Conservation (phyloP, 1,140 invertebrate genomes). For the Bombus breviceps region DNA sequence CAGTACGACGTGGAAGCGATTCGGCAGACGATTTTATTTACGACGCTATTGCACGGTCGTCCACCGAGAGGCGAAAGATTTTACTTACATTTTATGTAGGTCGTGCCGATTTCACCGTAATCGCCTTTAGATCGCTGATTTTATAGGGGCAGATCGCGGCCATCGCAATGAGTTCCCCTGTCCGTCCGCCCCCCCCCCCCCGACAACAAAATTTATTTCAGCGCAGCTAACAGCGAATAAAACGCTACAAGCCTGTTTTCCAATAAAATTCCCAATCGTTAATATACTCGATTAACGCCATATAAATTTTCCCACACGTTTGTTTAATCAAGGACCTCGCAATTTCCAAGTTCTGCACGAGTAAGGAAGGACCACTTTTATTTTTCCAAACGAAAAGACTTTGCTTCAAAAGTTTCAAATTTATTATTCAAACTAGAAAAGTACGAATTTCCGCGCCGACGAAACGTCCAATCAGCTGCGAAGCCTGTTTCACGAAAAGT, state of each 20-base stretch:
- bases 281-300: too few species aligned
- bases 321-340: too few species aligned
- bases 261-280: too few species aligned
- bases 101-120: constrained; percentile 12
- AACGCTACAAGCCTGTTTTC: too few species aligned
- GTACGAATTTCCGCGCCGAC: background rate
- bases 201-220: too few species aligned
- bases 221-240: too few species aligned
- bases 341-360: too few species aligned
- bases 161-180: too few species aligned
- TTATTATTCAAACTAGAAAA: background rate
- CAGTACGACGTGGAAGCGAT: background rate
- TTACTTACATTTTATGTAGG: constrained; percentile 32
- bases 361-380: background rate
- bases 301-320: too few species aligned
- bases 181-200: too few species aligned
- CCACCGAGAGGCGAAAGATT: constrained; percentile 10
- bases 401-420: background rate
- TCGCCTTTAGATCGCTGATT: too few species aligned
- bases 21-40: constrained; percentile 35
- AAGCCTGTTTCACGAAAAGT: background rate
- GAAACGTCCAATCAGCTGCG: constrained; percentile 11
- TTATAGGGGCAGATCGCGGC: too few species aligned
- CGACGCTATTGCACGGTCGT: constrained; percentile 25
- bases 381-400: background rate